Evolutionary conservation across 2,888 invertebrate species (phyloP), one percentile per base, ranked within the genome.

Genomic region (Mongoloraphidia duomilia): DNA sequence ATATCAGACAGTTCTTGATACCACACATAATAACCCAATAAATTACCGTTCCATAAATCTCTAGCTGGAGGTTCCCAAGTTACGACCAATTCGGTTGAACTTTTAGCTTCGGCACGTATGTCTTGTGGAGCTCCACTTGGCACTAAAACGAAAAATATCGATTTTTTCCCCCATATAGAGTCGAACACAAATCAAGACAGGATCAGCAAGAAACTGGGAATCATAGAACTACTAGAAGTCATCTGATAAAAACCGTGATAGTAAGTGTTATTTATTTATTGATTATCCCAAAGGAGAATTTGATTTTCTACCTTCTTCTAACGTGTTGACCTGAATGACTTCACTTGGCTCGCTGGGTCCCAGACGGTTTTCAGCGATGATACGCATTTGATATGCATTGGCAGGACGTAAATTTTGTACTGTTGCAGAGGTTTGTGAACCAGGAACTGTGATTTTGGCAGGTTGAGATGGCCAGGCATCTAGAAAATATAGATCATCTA

Each of bases 301-400:
- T 12, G 13, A 40, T 12, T 17, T 41, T 39, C 59, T 65, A 79
- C 80, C 77, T 78, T 86, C 86, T 71, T 86, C 86, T 50, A 84
- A 74, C n/a, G 87, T 87, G 48, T 83, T 84, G n/a, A 85, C 82
- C 74, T 86, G 86, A 43, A 86, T 78, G 33, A 86, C 79, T 66
- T 89, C 89, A 59, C 89, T 88, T 43, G 87, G 87, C 60, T 87
- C 86, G 58, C 92, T 90, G 55, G 84, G 78, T 3, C 93, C 93
- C 54, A 93, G 73, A 60, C 88, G 78, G 68, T 93, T 93, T 65
- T 90, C 89, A 9, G 92, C 92, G 57, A 91, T 79, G 61, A 93
- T 84, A 58, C 92, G 76, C 59, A 93, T 76, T 63, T 91, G 87
- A 70, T 93, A 94, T 12, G 84, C 82, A 52, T 84, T 87, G 8